Base-by-base conservation (phyloP, 2,888 invertebrate species). In the Ferrisia virgata region DNA sequence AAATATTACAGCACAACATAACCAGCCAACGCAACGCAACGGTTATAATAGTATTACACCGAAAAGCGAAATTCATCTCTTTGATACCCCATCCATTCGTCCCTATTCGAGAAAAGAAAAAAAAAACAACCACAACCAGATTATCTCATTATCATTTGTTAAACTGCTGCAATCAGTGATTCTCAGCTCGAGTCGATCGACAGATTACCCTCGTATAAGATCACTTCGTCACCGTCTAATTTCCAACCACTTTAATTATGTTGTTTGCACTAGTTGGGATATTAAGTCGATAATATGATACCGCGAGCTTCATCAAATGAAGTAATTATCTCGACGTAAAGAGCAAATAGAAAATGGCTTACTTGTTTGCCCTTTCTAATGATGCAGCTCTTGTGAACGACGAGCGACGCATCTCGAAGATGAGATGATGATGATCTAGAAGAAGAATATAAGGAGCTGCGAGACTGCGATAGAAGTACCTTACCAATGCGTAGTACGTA, bases 131-230 rank as follows among this genome's bases (percentile, higher is more conserved):
- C 31, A n/a, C n/a, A 36, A 33, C 47, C 33, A 81, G 47, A 81
- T 81, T 81, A 81, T 58, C 81, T 81, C 58, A 81, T 81, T 53
- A 81, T 53, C 53, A 81, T 81, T 81, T 81, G 58, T 81, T 81
- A 81, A 53, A 31, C 81, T 58, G 22, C 47, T 0, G 58, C 53
- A 47, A 47, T 53, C 81, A 81, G 81, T 81, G 58, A 31, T 53
- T 58, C 81, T 39, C 40, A 80, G 31, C 4, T n/a, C 22, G 6
- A 58, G 58, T 9, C 6, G 0, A 58, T 22, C n/a, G 15, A 40
- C 43, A 43, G 4, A 43, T 43, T 43, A 43, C 43, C 43, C 43
- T 43, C 6, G 3, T 43, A 2, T 43, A 43, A 15, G 58, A 58
- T 11, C 58, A n/a, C n/a, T n/a, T n/a, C n/a, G n/a, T 25, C 76